These are phyloP conservation scores for Manis pentadactyla DNA, from an alignment of 2,797 vertebrate genomes.

Conservation along the genomic window DNA sequence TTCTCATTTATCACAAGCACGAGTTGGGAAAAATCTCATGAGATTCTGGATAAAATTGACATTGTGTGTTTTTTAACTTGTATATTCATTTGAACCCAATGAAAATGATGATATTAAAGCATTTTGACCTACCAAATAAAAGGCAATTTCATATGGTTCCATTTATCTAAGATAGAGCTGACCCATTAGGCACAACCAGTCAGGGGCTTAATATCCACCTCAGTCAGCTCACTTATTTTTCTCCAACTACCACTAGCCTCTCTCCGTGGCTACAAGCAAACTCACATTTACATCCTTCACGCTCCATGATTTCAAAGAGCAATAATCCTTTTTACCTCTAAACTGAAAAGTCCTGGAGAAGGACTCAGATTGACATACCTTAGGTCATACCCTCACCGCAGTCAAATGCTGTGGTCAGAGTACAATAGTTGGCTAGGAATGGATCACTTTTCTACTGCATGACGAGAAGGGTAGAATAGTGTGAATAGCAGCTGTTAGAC, in stretches of 20 bases:
- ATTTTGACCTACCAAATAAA: background rate
- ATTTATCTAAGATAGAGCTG: background rate
- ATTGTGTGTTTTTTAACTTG: background rate
- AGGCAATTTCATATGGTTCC: background rate
- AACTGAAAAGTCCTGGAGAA: constrained; percentile 22
- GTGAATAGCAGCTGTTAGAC: background rate
- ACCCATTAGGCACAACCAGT: background rate
- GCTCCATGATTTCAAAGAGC: background rate
- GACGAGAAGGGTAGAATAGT: background rate
- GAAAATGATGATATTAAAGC: background rate
- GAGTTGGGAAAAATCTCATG: background rate
- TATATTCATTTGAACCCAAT: background rate
- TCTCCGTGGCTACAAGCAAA: background rate
- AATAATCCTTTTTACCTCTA: background rate
- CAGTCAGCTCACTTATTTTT: background rate
- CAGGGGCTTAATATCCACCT: background rate
- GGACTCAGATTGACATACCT: background rate
- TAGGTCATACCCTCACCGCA: background rate
- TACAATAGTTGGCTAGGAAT: constrained; percentile 4
- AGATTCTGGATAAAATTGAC: background rate
- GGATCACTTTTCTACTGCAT: background rate
- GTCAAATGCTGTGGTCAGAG: background rate
- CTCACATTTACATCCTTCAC: background rate
- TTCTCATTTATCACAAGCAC: constrained; percentile 15
- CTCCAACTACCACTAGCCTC: background rate